Evolutionary conservation across 2,113 vertebrate species (phyloP).

Genomic region (Paedocypris sp.): DNA sequence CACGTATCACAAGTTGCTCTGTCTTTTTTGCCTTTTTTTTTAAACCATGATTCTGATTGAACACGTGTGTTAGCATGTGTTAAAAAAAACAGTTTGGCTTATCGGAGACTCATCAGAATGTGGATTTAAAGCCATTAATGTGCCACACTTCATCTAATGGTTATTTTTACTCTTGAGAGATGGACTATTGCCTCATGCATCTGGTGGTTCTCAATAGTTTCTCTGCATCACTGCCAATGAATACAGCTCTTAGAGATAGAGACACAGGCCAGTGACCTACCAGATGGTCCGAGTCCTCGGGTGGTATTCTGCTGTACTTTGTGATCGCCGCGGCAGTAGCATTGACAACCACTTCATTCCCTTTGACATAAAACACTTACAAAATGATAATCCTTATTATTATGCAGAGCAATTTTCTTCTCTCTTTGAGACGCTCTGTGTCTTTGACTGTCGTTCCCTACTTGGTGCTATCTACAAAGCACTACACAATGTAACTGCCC

Average conservation of each 20-base stretch:
- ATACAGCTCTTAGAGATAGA: not conserved
- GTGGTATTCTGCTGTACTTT: not conserved
- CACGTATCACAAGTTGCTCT: no score
- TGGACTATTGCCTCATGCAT: not conserved
- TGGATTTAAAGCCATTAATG: not conserved
- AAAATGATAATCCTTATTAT: slow-evolving; percentile 8
- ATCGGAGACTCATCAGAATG: not conserved
- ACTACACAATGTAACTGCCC: not conserved
- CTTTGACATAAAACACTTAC: slow-evolving; percentile 8
- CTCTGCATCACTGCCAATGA: slow-evolving; percentile 2
- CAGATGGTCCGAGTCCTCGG: not conserved
- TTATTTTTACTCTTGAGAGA: not conserved
- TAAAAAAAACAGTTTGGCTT: no score
- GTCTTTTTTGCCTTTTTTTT: no score
- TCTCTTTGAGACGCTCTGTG: not conserved
- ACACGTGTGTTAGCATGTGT: no score
- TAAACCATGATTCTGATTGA: no score
- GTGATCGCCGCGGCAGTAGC: not conserved
- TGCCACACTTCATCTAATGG: not conserved
- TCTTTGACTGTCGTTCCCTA: not conserved
- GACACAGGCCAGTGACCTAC: not conserved
- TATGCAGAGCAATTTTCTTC: slow-evolving; percentile 8
- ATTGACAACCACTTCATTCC: slow-evolving; percentile 5
- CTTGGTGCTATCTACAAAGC: slow-evolving; percentile 12
- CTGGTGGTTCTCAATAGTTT: not conserved